Conservation (phyloP, 2,797 vertebrate species). For the Pseudocheirus occidentalis region DNA sequence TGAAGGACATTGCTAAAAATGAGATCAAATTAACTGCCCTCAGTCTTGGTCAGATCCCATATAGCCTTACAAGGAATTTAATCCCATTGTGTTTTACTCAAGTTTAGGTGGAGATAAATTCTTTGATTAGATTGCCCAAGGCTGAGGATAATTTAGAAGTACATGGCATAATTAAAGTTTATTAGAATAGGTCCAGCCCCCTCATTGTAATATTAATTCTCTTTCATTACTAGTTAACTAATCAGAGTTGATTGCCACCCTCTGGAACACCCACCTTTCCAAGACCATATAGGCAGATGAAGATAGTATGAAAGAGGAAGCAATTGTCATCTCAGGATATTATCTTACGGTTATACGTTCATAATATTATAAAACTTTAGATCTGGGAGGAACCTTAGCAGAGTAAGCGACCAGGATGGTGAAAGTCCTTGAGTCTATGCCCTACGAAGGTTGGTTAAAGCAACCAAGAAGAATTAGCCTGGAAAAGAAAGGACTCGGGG, state of each 20-base stretch:
- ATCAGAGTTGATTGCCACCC: too few relatives aligned
- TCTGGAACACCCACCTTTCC: too few relatives aligned
- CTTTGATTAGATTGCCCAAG: background rate
- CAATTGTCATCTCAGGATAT: background rate
- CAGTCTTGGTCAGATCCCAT: background rate
- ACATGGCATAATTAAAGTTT: too few relatives aligned
- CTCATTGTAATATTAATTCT: too few relatives aligned
- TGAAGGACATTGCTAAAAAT: background rate
- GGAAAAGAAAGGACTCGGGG: background rate
- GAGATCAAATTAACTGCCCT: background rate
- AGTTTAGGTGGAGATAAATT: background rate
- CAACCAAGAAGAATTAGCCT: background rate
- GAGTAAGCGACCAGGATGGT: background rate
- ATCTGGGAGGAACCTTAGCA: background rate
- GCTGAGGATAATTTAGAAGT: too few relatives aligned
- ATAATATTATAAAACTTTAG: background rate
- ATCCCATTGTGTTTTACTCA: background rate
- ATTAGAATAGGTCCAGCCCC: too few relatives aligned
- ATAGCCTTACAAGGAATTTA: background rate
- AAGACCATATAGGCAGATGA: background rate
- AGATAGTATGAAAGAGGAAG: background rate
- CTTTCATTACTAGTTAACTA: too few relatives aligned
- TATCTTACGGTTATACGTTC: background rate
- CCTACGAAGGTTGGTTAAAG: background rate
- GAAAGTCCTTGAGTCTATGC: background rate